Evolutionary conservation across 1,140 invertebrate species (phyloP).

Genomic region (Listronotus oregonensis): DNA sequence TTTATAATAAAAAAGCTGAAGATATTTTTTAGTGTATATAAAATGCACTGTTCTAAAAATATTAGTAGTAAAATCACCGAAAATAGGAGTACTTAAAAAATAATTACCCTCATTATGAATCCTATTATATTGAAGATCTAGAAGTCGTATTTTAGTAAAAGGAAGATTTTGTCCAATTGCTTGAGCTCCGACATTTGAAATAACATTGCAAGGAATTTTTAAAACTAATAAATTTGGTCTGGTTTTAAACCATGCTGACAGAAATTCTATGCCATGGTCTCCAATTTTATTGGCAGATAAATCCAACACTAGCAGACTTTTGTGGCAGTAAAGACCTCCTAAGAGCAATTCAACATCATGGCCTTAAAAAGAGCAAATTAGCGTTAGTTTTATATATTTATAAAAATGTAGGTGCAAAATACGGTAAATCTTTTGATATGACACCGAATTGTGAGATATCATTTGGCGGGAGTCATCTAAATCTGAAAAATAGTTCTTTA

Average conservation of each 20-base stretch:
- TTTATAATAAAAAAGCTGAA: too few species aligned
- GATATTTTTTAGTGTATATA: too few species aligned
- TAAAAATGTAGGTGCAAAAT: too few species aligned
- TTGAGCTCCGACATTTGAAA: constrained; percentile 59
- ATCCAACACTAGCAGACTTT: constrained; percentile 60
- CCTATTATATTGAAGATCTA: constrained; percentile 57
- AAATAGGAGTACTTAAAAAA: too few species aligned
- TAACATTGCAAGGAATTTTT: constrained; percentile 61
- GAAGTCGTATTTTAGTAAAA: constrained; percentile 59
- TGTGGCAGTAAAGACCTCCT: constrained; percentile 58
- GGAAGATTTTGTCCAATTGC: constrained; percentile 60
- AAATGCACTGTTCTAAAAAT: too few species aligned
- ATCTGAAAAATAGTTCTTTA: too few species aligned
- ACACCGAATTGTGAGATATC: too few species aligned
- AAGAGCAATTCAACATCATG: constrained; percentile 63
- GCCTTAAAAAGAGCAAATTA: constrained; percentile 43
- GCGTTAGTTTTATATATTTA: too few species aligned
- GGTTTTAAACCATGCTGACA: constrained; percentile 60
- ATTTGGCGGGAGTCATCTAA: too few species aligned
- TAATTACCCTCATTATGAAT: constrained; percentile 12
- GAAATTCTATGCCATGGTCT: constrained; percentile 59
- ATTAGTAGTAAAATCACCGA: too few species aligned
- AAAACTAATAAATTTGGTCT: constrained; percentile 57
- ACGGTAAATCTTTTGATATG: too few species aligned
- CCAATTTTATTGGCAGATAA: constrained; percentile 63